Base-by-base conservation (phyloP, 1,140 invertebrate species). In the Belonocnema kinseyi region DNA sequence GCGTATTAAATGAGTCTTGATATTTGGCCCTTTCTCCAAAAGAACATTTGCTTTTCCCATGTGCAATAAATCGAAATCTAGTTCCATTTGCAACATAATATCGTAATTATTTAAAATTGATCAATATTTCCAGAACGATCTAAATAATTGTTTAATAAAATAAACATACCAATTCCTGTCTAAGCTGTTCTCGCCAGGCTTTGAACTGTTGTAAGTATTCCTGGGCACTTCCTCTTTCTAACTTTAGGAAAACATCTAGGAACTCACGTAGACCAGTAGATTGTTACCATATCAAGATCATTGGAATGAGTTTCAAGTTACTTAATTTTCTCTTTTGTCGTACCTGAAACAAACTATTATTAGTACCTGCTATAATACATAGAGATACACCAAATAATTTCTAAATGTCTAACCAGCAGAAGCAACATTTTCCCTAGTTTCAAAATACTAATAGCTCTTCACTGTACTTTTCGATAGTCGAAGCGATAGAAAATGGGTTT, bases 151-250 rank as follows among this genome's bases (percentile, higher is more conserved):
- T 40, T 3, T 40, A 40, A 40, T 40, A 40, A 7, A 7, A 40
- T n/a, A n/a, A 54, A 54, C 52, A n/a, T 66, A 66, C 58, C 10
- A 66, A 26, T 66, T 40, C 13, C 16, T 14, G 19, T 40, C 58
- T 26, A 33, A 66, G 33, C 26, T 66, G 58, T 16, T 66, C 58
- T 33, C 58, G 58, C 40, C 33, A 66, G 14, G 21, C 58, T 66
- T 66, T 66, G 14, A 66, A 66, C 40, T 40, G 14, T 26, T 66
- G 12, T 13, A 66, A 26, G 40, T 66, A 66, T 14, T 66, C 58
- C 13, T 66, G 12, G 4, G 33, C 58, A 40, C 26, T 66, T 66
- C 6, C 16, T 21, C 40, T 33, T 13, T 66, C 13, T 5, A 40
- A 12, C 33, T 66, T 66, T 11, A 66, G 14, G 14, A 33, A 6